These are phyloP conservation scores for Caenorhabditis sulstoni DNA, from an alignment of 2,888 invertebrate species.

Conservation along the genomic window DNA sequence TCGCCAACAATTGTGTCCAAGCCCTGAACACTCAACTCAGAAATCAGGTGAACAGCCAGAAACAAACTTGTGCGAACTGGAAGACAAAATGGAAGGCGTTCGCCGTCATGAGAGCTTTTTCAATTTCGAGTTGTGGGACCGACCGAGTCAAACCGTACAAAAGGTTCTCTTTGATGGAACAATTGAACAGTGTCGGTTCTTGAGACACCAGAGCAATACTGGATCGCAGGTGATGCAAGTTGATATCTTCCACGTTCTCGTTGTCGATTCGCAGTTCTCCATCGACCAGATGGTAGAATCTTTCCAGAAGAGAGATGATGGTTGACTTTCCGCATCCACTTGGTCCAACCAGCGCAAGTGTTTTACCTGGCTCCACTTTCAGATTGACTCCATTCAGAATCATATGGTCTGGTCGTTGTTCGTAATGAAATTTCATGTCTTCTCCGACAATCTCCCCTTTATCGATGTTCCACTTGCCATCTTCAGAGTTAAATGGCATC, in stretches of 20 bases:
- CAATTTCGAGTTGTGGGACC: slow-evolving; percentile 63
- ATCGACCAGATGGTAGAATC: slow-evolving; percentile 88
- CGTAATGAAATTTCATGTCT: slow-evolving; percentile 49
- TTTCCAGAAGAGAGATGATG: slow-evolving; percentile 84
- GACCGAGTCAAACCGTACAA: slow-evolving; percentile 37
- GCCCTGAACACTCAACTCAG: slow-evolving; percentile 67
- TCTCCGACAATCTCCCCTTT: slow-evolving; percentile 41
- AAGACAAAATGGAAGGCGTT: slow-evolving; percentile 82
- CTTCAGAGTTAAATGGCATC: slow-evolving; percentile 28
- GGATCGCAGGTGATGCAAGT: slow-evolving; percentile 78
- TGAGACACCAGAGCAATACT: slow-evolving; percentile 81
- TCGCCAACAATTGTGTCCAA: slow-evolving; percentile 82
- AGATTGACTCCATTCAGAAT: slow-evolving; percentile 41
- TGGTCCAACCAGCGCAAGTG: slow-evolving; percentile 82
- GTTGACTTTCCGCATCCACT: slow-evolving; percentile 82
- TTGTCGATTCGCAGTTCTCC: slow-evolving; percentile 84
- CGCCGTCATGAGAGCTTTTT: slow-evolving; percentile 79
- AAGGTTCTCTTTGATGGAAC: slow-evolving; percentile 73
- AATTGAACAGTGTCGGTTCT: slow-evolving; percentile 82
- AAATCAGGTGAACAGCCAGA: no score
- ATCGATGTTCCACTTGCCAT: slow-evolving; percentile 36
- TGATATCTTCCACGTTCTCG: slow-evolving; percentile 74
- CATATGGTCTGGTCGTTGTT: slow-evolving; percentile 45
- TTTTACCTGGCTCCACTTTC: slow-evolving; percentile 79
- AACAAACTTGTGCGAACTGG: slow-evolving; percentile 76